A percentile compares a stretch with the other conserved stretches of the same genome.
phyloP scores from a whole-genome alignment of 2,888 invertebrate genomes.

The Tetheella fluctuosa region DNA sequence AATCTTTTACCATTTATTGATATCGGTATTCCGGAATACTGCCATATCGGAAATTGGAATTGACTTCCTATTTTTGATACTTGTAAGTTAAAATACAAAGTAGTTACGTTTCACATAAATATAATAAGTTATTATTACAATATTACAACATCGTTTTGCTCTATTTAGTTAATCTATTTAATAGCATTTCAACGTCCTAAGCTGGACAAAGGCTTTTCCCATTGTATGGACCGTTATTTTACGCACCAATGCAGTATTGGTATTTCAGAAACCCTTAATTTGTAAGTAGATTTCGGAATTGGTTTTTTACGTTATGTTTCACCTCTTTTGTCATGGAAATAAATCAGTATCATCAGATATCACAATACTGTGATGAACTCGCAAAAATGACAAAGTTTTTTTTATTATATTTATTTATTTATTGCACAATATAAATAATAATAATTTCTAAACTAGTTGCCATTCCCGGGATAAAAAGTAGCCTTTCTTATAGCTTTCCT shows the following conservation, averaged over 20 bases:
- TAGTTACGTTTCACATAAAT: not conserved
- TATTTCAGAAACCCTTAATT: not conserved
- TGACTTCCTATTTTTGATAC: no score
- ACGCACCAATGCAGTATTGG: not conserved
- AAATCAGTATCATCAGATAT: not conserved
- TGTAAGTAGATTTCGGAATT: not conserved
- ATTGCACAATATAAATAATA: no score
- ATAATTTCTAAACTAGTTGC: no score
- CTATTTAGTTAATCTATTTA: not conserved
- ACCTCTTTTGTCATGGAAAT: not conserved
- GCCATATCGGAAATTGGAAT: no score
- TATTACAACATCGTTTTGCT: not conserved
- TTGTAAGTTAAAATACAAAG: no score
- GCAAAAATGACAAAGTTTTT: no score
- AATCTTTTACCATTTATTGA: not conserved
- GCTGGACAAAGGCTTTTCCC: not conserved
- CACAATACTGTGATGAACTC: no score
- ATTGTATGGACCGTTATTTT: not conserved
- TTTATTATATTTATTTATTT: no score
- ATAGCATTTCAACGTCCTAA: not conserved
- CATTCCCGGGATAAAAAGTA: no score
- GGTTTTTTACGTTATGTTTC: not conserved
- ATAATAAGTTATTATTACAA: no score
- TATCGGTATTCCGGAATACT: not conserved
- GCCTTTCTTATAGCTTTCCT: no score